These are phyloP conservation scores for Gallinago media DNA, from an alignment of 2,113 vertebrate genomes.

Conservation along the genomic window DNA sequence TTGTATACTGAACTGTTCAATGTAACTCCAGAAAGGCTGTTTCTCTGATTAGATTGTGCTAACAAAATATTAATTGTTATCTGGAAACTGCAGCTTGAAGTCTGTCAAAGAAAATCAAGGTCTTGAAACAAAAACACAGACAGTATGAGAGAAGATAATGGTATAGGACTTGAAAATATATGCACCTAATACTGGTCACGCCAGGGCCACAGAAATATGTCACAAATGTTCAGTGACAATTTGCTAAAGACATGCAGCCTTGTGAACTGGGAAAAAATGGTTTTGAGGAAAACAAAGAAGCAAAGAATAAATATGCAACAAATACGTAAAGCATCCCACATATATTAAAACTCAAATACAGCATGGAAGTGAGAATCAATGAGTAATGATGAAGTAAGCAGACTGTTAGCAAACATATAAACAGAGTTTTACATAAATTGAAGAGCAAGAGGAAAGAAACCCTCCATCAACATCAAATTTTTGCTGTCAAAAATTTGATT, in stretches of 20 bases:
- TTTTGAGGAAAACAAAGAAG: not conserved
- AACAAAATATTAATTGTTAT: not conserved
- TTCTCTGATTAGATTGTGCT: not conserved
- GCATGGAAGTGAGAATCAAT: not conserved
- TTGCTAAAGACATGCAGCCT: not conserved
- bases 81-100: not conserved
- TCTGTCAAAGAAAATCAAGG: not conserved
- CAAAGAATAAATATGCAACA: not conserved
- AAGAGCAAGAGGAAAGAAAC: not conserved
- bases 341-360: not conserved
- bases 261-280: not conserved
- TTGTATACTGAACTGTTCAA: not conserved
- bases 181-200: not conserved
- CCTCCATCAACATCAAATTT: not conserved
- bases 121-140: not conserved
- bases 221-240: not conserved
- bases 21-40: not conserved
- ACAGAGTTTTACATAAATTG: not conserved
- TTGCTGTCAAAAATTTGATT: not conserved
- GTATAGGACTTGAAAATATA: not conserved
- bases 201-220: not conserved
- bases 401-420: not conserved
- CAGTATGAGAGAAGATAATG: not conserved
- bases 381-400: not conserved
- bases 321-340: accelerated